Evolutionary conservation across 2,113 vertebrate genomes (phyloP), one percentile per base, ranked within the genome.

Genomic region (Trochalopteron elliotii): DNA sequence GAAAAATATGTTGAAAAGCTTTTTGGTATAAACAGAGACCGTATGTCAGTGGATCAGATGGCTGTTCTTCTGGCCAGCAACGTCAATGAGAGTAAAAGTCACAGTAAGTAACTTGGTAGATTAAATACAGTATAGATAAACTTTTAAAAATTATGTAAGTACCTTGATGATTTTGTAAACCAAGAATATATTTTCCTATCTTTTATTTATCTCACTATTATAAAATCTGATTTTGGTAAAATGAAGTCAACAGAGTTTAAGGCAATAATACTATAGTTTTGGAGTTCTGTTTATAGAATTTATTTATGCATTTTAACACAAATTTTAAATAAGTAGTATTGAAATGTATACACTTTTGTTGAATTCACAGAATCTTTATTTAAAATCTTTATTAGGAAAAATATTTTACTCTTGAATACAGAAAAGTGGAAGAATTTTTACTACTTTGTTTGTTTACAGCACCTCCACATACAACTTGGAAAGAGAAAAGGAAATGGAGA

Each of bases 41-140:
- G 99, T 39, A 99, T 99, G 99, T 98, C 98, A 37, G 97, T 98
- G 59, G 99, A 99, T 97, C 99, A 99, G 97, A 99, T 99, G 98
- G 99, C 99, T 28, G 99, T 99, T 83, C 98, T 99, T 64, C 98
- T 99, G 49, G 99, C 99, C 91, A 99, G 99, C 98, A 99, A 99
- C 5, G 96, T 99, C 47, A 99, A 99, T 22, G 99, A 99, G 94
- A 99, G 99, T 98, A 98, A 98, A 90, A 96, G 97, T 47, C 99
- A 99, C 65, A 98, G 99, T 99, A 87, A 98, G 99, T 98, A 96
- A 74, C 35, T 65, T 69, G 11, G 15, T 80, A 82, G n/a, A 74
- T 90, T 39, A 39, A 90, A 55, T 72, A 18, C 7, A 31, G 5
- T 68, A 12, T n/a, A 20, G 24, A 24, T 28, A 20, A 49, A 40